Conservation (phyloP, 2,113 vertebrate genomes). For the Scartelaos histophorus region DNA sequence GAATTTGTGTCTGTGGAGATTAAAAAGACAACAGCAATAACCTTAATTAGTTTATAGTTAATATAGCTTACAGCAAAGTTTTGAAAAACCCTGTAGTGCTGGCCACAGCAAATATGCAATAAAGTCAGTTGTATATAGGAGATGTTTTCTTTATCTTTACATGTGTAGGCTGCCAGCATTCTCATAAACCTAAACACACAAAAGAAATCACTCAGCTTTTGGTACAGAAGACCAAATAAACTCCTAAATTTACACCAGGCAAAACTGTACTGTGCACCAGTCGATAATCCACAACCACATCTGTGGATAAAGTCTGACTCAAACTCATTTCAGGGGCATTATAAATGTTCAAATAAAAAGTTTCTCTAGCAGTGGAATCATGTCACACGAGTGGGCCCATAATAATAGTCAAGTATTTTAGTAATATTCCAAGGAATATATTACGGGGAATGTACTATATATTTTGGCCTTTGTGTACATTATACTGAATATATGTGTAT, state of each 20-base stretch:
- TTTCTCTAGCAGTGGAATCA: neutral
- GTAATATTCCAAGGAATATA: neutral
- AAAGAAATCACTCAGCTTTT: neutral
- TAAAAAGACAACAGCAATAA: neutral
- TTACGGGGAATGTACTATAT: neutral
- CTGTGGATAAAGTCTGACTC: neutral
- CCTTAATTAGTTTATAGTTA: neutral
- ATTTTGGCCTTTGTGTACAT: neutral
- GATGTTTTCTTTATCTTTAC: neutral
- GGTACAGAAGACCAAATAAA: too few species aligned
- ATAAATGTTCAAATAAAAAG: neutral
- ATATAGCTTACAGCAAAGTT: neutral
- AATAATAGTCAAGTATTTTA: neutral
- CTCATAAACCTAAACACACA: neutral
- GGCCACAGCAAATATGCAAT: neutral
- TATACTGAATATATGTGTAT: slow-evolving; percentile 2
- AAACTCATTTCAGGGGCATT: neutral
- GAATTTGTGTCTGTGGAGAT: neutral
- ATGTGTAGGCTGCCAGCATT: neutral
- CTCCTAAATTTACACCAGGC: neutral
- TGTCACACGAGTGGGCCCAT: neutral
- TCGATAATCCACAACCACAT: too few species aligned
- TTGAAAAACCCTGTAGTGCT: neutral
- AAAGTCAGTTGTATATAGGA: neutral
- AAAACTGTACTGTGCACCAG: neutral